Evolutionary conservation across 2,797 vertebrate genomes (phyloP), one percentile per base, ranked within the genome.

Genomic region (Arctocebus calabarensis): DNA sequence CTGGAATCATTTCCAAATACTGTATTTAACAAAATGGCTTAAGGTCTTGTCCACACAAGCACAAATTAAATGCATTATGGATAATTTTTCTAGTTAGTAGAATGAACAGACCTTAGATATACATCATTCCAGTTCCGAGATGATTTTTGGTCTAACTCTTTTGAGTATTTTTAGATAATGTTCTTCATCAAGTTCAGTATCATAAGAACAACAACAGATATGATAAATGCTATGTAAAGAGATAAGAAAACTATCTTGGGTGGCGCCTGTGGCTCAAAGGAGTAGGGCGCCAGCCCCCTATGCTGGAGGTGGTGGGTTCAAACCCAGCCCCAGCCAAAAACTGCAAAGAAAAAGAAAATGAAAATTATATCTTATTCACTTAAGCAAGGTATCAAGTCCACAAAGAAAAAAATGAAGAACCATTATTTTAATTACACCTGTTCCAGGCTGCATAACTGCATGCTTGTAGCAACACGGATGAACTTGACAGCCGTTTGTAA

Each of bases 181-280:
- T 52, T 96, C 45, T 86, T 87, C 88, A 84, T 86, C 52, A 94
- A 94, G n/a, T 78, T 95, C 71, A 84, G 37, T 45, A 55, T 27
- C 22, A 29, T 40, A 86, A 29, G 55, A 94, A 89, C 48, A 70
- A 43, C 61, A 82, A 81, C 45, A 94, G 52, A 78, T 77, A 78
- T 22, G 70, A 94, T 61, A 90, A 88, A 94, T 73, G 23, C 57
- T 29, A 12, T 71, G n/a, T 22, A 88, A 94, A 93, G 73, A 86
- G 74, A 81, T 37, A 74, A 71, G 48, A 52, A 94, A 94, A 94
- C 70, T 57, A 84, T 70, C 55, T 86, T 94, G 92, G 40, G 40
- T 5, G 40, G 40, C 40, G 40, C 40, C 40, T 40, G 40, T 40
- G 40, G 40, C 40, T 40, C 40, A 40, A 40, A 40, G 40, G 40